These are phyloP conservation scores for Notolepis coatsorum DNA, from an alignment of 2,797 vertebrate genomes.

Conservation along the genomic window DNA sequence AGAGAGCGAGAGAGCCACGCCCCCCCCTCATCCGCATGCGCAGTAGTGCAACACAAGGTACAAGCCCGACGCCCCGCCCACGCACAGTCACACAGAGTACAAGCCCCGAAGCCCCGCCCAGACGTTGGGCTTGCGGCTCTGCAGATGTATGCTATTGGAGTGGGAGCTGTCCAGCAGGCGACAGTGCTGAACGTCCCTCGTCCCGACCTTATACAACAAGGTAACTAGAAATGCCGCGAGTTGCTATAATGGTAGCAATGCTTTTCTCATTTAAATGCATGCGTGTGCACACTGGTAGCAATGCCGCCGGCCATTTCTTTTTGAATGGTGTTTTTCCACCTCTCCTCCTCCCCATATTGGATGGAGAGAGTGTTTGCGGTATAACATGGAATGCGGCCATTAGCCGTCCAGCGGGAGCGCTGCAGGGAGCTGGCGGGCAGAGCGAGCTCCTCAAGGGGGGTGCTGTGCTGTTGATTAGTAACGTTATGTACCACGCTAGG, in stretches of 20 bases:
- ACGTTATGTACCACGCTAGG: too few relatives aligned
- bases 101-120: too few relatives aligned
- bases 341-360: slow-evolving; percentile 40
- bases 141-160: too few relatives aligned
- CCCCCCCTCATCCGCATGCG: too few relatives aligned
- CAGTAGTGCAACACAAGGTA: too few relatives aligned
- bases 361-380: slow-evolving; percentile 51
- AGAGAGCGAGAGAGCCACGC: too few relatives aligned
- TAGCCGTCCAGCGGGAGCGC: slow-evolving; percentile 35
- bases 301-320: slow-evolving; percentile 44
- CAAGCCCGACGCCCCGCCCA: too few relatives aligned
- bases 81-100: too few relatives aligned
- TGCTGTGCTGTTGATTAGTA: too few relatives aligned
- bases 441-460: too few relatives aligned
- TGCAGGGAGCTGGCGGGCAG: slow-evolving; percentile 49
- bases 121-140: too few relatives aligned
- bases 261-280: slow-evolving; percentile 23
- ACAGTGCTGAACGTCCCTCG: slow-evolving; percentile 27
- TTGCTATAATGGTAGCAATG: slow-evolving; percentile 7
- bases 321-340: too few relatives aligned
- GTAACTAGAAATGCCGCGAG: slow-evolving; percentile 46
- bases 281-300: slow-evolving; percentile 43
- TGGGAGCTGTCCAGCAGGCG: slow-evolving; percentile 3
- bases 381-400: slow-evolving; percentile 63
- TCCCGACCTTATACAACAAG: slow-evolving; percentile 45